Evolutionary conservation across 1,140 invertebrate species (phyloP).

Genomic region (Bombus soroeensis): DNA sequence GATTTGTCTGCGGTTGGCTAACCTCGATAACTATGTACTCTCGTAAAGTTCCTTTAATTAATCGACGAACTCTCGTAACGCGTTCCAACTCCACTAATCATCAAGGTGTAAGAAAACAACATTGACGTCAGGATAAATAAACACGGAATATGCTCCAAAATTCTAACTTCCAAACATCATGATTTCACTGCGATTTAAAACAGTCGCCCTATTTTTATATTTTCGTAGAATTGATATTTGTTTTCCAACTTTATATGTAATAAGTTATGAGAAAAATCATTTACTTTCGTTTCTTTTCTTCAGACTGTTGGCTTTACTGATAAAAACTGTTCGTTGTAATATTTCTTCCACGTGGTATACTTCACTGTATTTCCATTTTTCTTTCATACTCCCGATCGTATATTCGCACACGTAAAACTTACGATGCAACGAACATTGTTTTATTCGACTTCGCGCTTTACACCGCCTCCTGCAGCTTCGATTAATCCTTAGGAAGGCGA

Average conservation of each 20-base stretch:
- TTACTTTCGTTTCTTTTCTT: not conserved
- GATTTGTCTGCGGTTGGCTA: slow-evolving; percentile 1
- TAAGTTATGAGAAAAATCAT: not conserved
- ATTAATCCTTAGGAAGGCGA: slow-evolving; percentile 33
- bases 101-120: not conserved
- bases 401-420: not conserved
- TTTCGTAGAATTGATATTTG: too few species aligned
- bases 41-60: not conserved
- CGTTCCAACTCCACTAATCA: too few species aligned
- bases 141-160: too few species aligned
- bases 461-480: not conserved
- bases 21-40: slow-evolving; percentile 16
- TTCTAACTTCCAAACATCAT: too few species aligned
- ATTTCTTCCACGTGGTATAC: not conserved
- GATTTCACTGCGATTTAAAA: too few species aligned
- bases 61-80: not conserved
- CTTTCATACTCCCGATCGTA: not conserved
- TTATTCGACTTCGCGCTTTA: not conserved
- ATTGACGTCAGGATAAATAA: too few species aligned
- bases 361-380: not conserved
- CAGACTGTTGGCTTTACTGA: not conserved
- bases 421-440: not conserved
- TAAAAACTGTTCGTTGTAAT: rapidly evolving
- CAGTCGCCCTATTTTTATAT: too few species aligned
- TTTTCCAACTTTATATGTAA: not conserved